Conservation (phyloP, 2,888 invertebrate species). For the Odontothrips loti region DNA sequence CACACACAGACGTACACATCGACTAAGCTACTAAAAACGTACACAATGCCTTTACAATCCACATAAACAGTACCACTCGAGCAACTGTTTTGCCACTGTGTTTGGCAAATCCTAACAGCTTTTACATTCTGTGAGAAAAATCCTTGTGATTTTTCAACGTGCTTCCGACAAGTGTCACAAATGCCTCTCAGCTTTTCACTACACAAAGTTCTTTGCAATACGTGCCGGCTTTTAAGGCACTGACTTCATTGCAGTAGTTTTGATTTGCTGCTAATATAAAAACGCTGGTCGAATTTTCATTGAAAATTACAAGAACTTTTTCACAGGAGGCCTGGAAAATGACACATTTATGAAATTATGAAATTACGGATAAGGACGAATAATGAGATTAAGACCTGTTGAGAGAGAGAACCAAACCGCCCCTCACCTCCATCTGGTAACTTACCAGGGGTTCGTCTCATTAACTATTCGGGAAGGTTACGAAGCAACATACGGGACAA, state of each 20-base stretch:
- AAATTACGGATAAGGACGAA: neutral
- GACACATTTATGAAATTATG: neutral
- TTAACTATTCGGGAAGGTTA: neutral
- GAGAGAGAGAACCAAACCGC: neutral
- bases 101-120: neutral
- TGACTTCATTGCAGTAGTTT: neutral
- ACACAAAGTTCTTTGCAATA: no score
- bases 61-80: neutral
- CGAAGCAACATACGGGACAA: neutral
- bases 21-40: slow-evolving; percentile 20
- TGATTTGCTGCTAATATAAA: neutral
- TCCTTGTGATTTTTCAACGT: slow-evolving; percentile 25
- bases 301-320: neutral
- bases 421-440: slow-evolving; percentile 4
- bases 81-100: neutral
- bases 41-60: slow-evolving; percentile 20
- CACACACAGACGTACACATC: slow-evolving; percentile 22
- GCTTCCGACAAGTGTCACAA: neutral
- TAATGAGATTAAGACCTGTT: neutral
- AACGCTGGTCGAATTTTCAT: neutral
- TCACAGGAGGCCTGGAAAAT: slow-evolving; percentile 20
- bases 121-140: slow-evolving; percentile 14
- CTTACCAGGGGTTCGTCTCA: neutral
- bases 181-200: neutral
- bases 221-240: no score